These are phyloP conservation scores for Halisarca cf. caerulea DNA, from an alignment of 37 sponge, comb jelly and placozoan genomes.

Conservation along the genomic window DNA sequence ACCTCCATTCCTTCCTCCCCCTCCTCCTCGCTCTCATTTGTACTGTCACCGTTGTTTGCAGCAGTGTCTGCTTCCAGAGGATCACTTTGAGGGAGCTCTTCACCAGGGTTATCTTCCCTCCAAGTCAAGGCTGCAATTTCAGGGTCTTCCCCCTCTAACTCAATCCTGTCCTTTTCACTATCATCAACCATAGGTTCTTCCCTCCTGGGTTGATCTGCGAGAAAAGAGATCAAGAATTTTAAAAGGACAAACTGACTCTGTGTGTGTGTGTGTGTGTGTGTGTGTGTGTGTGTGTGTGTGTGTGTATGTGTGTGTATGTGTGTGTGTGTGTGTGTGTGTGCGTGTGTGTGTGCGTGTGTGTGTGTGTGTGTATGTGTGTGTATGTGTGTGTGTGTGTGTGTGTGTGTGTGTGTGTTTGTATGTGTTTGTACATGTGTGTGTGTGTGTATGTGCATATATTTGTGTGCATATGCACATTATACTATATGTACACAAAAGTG, in stretches of 20 bases:
- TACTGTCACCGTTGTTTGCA: background rate
- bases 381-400: too few relatives aligned
- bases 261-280: slow-evolving; percentile 25
- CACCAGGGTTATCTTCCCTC: background rate
- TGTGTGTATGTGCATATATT: too few relatives aligned
- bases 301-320: background rate
- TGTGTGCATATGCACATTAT: too few relatives aligned
- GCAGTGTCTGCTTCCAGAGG: background rate
- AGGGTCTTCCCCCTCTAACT: slow-evolving; percentile 57
- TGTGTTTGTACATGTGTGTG: too few relatives aligned
- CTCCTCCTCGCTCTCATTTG: background rate
- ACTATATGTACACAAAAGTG: too few relatives aligned
- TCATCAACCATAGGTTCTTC: too few relatives aligned
- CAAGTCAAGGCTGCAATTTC: slow-evolving; percentile 39
- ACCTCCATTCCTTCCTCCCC: background rate
- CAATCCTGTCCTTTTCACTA: slow-evolving; percentile 19
- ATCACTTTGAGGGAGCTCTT: background rate
- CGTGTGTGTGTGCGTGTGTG: too few relatives aligned
- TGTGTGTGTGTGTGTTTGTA: too few relatives aligned
- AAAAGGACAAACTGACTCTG: background rate
- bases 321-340: too few relatives aligned
- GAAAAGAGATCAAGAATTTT: background rate
- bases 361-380: too few relatives aligned
- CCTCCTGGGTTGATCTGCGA: too few relatives aligned
- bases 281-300: slow-evolving; percentile 17